Conservation (phyloP, 2,797 vertebrate genomes). For the Pseudochromis fuscus region DNA sequence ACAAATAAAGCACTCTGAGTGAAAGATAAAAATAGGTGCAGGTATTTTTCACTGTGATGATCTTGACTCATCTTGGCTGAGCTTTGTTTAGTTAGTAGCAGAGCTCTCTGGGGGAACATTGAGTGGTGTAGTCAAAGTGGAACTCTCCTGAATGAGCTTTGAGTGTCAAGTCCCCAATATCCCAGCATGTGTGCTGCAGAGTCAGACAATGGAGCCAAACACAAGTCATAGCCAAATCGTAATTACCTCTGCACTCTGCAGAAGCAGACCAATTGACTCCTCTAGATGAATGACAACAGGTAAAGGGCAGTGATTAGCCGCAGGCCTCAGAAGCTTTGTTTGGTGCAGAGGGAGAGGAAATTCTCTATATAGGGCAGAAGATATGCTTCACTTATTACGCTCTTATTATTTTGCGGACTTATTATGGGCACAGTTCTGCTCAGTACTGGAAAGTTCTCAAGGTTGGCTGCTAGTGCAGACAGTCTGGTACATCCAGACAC, state of each 20-base stretch:
- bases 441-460: constrained; percentile 40
- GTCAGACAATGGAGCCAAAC: constrained; percentile 75
- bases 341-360: constrained; percentile 62
- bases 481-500: constrained; percentile 16
- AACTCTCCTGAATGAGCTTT: constrained; percentile 72
- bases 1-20: constrained; percentile 55
- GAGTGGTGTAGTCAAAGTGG: constrained; percentile 73
- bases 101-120: constrained; percentile 69
- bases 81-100: constrained; percentile 73
- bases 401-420: constrained; percentile 61
- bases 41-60: constrained; percentile 57
- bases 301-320: constrained; percentile 80
- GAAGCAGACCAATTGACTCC: constrained; percentile 80
- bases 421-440: constrained; percentile 51
- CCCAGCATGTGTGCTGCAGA: constrained; percentile 56
- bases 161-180: constrained; percentile 69
- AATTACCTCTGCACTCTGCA: constrained; percentile 80
- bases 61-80: constrained; percentile 65
- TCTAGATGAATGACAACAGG: constrained; percentile 79
- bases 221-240: constrained; percentile 78
- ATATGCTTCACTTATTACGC: constrained; percentile 74
- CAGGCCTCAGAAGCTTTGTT: constrained; percentile 73
- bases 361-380: constrained; percentile 73
- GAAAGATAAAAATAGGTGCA: constrained; percentile 66
- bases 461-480: constrained; percentile 11